These are phyloP conservation scores for Bufo gargarizans DNA, from an alignment of 2,113 vertebrate genomes.

Conservation along the genomic window DNA sequence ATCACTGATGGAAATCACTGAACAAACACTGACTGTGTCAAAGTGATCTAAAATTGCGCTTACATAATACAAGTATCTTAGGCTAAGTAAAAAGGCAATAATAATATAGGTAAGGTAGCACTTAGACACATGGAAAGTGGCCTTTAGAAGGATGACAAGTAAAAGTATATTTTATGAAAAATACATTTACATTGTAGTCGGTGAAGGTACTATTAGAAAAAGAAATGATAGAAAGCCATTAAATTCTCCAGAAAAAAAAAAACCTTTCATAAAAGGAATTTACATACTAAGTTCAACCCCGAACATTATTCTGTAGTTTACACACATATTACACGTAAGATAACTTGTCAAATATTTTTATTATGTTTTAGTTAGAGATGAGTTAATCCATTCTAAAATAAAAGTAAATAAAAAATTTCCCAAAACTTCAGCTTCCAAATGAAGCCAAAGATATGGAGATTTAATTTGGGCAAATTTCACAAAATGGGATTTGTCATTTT, in stretches of 20 bases:
- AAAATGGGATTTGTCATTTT: too few relatives aligned
- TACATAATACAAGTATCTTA: neutral
- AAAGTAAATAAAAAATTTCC: too few relatives aligned
- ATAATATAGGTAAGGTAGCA: slow-evolving; percentile 6
- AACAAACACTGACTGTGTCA: too few relatives aligned
- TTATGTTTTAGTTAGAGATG: neutral
- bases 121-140: neutral
- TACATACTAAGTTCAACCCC: neutral
- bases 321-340: neutral
- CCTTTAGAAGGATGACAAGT: slow-evolving; percentile 35
- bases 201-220: slow-evolving; percentile 6
- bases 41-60: neutral
- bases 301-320: neutral
- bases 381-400: too few relatives aligned
- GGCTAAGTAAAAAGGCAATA: neutral
- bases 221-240: slow-evolving; percentile 26
- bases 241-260: neutral
- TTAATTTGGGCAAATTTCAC: too few relatives aligned
- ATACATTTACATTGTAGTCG: slow-evolving; percentile 40
- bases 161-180: slow-evolving; percentile 45
- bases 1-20: too few relatives aligned
- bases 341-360: neutral
- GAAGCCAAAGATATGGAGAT: too few relatives aligned
- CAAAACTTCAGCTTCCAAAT: too few relatives aligned
- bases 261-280: neutral